Base-by-base conservation (phyloP, 2,113 vertebrate genomes). In the Danionella cerebrum region DNA sequence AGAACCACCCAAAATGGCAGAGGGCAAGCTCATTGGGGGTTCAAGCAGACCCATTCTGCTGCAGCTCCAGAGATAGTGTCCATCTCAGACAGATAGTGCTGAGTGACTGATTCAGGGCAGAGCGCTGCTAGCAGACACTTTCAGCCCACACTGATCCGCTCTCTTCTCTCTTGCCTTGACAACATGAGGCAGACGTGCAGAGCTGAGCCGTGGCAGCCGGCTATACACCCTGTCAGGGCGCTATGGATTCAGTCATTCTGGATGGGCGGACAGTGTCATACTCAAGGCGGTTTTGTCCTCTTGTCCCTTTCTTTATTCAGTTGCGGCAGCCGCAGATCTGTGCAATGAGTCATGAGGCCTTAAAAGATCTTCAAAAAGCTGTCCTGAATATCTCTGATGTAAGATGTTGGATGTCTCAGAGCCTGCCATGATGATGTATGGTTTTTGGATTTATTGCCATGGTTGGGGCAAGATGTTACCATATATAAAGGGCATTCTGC, bases 41-140 rank as follows among this genome's bases (percentile, higher is more conserved):
- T 62, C 42, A 33, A 18, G 22, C n/a, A 39, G 13, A 16, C 12
- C 18, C 42, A 44, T 51, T 50, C 64, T 29, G 48, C 67, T 65
- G 66, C 33, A 6, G 19, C 50, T 48, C 51, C n/a, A 59, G 45
- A 55, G 27, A n/a, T 39, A 16, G 24, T 19, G 53, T 36, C 53
- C 14, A 14, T 68, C 66, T 48, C 24, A 13, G 54, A 57, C 19
- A 48, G 53, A 65, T 65, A 45, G 55, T 14, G 44, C 2, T 70
- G 71, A 79, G 60, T 74, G 77, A 79, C 67, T 76, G 71, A 79
- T 72, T 69, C 54, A 76, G 74, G 71, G 22, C 74, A 72, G 22
- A 55, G 12, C 44, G 14, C 52, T 72, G 54, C 9, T 67, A 44
- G 64, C 53, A 31, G 44, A 22, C 66, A 52, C 41, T 44, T 38